Percentiles rank a stretch among this genome's conserved stretches.
Evolutionary conservation across 1,140 invertebrate genomes (phyloP).

Genomic region (Nautilus pompilius): DNA sequence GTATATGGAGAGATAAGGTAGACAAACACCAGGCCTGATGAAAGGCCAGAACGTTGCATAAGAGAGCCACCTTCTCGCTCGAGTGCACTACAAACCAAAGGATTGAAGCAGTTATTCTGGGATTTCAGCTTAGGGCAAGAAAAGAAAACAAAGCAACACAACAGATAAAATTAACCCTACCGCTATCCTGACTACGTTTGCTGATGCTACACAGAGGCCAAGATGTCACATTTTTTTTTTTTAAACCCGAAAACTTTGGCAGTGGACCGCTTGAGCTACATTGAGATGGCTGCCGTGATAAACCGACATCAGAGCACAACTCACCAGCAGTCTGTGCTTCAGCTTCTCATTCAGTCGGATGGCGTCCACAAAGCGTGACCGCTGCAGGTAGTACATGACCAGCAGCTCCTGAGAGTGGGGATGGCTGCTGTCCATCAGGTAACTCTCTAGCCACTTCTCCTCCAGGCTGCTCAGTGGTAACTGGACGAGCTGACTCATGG

Average conservation of each 20-base stretch:
- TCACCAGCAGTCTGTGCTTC: constrained; percentile 35
- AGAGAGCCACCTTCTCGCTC: too few species aligned
- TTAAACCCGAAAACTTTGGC: background rate
- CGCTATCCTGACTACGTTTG: too few species aligned
- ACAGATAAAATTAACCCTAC: too few species aligned
- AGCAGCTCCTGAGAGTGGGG: constrained; percentile 56
- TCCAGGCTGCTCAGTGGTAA: constrained; percentile 59
- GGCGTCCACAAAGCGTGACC: constrained; percentile 53
- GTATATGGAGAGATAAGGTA: too few species aligned
- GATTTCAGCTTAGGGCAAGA: too few species aligned
- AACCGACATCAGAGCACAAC: too few species aligned
- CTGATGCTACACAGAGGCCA: background rate
- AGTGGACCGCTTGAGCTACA: too few species aligned
- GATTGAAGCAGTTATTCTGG: too few species aligned
- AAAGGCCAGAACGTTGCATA: too few species aligned
- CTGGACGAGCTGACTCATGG: constrained; percentile 60
- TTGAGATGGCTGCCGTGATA: background rate
- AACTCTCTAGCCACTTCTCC: constrained; percentile 60
- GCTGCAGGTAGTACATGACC: constrained; percentile 58
- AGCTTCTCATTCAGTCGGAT: constrained; percentile 50
- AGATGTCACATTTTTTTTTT: background rate
- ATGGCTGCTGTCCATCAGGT: constrained; percentile 57
- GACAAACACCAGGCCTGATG: too few species aligned
- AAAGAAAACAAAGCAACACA: too few species aligned
- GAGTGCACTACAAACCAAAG: too few species aligned